Base-by-base conservation (phyloP, 2,888 invertebrate genomes). In the Macaria liturata region DNA sequence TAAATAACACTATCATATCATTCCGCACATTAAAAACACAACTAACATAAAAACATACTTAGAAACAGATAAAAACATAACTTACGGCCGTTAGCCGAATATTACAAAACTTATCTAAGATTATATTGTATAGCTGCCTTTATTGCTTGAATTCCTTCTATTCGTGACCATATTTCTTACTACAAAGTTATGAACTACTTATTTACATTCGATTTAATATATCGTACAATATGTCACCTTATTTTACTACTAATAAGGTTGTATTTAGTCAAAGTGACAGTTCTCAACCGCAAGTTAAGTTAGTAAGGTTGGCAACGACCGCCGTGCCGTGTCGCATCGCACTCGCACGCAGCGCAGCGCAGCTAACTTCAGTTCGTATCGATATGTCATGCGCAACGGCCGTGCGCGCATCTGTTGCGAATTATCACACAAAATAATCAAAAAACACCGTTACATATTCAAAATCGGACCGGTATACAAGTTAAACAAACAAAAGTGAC, bases 361-460 rank as follows among this genome's bases (percentile, higher is more conserved):
- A 49, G 49, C 45, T 57, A 68, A 72, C 71, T 70, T 72, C 74
- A 79, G 80, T 80, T 46, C 46, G 57, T 49, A 57, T 47, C 55
- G 51, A 63, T 63, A 65, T 52, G 65, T 57, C 64, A 68, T 66
- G 70, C 55, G 55, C 49, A 4, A 3, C 55, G 51, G 59, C 39
- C 49, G 55, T 49, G 46, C 46, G 48, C 51, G 3, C 46, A 4
- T 37, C 42, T 42, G 31, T 32, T 46, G 55, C 46, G 57, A 57
- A 54, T 62, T 61, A 47, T 45, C 43, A 50, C 46, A 47, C 43
- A 20, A 37, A 45, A 47, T 37, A 44, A 32, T 46, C 45, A 61
- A 71, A 71, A 61, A 63, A 46, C 37, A 48, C 55, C 70, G 72
- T 70, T 72, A 48, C 31, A 49, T 49, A n/a, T 52, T 59, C 45